Conservation (phyloP, 2,888 invertebrate species). For the Aleiodes testaceus region DNA sequence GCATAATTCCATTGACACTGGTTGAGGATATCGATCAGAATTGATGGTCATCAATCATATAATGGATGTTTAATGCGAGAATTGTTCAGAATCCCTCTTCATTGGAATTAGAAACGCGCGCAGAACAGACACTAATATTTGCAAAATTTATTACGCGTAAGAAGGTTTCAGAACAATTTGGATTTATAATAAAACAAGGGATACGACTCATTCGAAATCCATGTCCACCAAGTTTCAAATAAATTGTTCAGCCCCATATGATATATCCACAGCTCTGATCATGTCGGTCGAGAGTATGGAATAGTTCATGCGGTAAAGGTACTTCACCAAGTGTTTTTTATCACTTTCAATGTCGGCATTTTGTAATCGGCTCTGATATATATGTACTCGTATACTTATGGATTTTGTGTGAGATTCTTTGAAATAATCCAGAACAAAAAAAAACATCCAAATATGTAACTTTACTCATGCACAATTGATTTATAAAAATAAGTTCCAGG, state of each 20-base stretch:
- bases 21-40: slow-evolving; percentile 37
- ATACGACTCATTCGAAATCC: background rate
- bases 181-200: background rate
- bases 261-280: slow-evolving; percentile 46
- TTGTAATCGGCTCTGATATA: background rate
- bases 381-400: slow-evolving; percentile 1
- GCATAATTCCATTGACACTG: slow-evolving; percentile 29
- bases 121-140: background rate
- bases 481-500: too few relatives aligned
- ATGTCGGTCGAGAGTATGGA: slow-evolving; percentile 44
- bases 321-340: background rate
- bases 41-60: slow-evolving; percentile 24
- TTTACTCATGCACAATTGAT: too few relatives aligned
- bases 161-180: background rate
- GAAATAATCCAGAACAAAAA: background rate
- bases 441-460: too few relatives aligned
- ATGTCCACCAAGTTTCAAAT: background rate
- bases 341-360: background rate
- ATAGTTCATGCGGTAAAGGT: background rate
- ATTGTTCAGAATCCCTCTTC: slow-evolving; percentile 22
- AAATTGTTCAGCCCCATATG: slow-evolving; percentile 20
- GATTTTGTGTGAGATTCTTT: background rate
- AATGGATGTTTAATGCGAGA: slow-evolving; percentile 26
- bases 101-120: slow-evolving; percentile 6
- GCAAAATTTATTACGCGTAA: background rate